These are phyloP conservation scores for Blomia tropicalis DNA, from an alignment of 2,888 invertebrate species.

Conservation along the genomic window DNA sequence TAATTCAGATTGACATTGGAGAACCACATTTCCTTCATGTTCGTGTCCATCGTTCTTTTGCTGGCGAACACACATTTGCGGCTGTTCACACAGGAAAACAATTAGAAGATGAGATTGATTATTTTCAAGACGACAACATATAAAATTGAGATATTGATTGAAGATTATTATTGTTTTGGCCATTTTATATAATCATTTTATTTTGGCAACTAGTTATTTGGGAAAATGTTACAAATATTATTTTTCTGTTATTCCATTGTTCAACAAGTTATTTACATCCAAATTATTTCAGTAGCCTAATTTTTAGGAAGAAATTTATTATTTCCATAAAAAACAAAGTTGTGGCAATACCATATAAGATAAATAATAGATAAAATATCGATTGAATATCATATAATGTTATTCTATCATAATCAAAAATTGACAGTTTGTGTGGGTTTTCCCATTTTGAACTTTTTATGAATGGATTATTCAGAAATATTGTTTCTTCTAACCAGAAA, in stretches of 20 bases:
- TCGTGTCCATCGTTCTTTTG: slow-evolving; percentile 28
- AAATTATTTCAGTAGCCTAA: neutral
- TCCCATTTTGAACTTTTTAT: neutral
- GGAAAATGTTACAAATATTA: neutral
- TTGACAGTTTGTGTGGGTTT: neutral
- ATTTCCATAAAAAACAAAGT: neutral
- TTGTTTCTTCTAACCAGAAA: neutral
- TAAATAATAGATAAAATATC: neutral
- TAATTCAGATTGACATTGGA: slow-evolving; percentile 27
- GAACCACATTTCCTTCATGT: slow-evolving; percentile 27
- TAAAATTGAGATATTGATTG: neutral
- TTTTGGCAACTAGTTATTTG: neutral
- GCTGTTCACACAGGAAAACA: neutral
- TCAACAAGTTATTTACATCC: neutral
- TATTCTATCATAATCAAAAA: neutral
- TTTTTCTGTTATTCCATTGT: neutral
- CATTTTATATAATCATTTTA: neutral
- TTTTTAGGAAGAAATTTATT: neutral
- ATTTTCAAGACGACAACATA: neutral
- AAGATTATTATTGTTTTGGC: neutral
- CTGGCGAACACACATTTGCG: slow-evolving; percentile 25
- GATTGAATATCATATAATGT: neutral
- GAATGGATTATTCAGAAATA: neutral
- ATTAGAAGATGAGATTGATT: neutral
- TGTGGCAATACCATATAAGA: neutral